Evolutionary conservation across 2,797 vertebrate genomes (phyloP), one percentile per base, ranked within the genome.

Genomic region (Takifugu ocellatus): DNA sequence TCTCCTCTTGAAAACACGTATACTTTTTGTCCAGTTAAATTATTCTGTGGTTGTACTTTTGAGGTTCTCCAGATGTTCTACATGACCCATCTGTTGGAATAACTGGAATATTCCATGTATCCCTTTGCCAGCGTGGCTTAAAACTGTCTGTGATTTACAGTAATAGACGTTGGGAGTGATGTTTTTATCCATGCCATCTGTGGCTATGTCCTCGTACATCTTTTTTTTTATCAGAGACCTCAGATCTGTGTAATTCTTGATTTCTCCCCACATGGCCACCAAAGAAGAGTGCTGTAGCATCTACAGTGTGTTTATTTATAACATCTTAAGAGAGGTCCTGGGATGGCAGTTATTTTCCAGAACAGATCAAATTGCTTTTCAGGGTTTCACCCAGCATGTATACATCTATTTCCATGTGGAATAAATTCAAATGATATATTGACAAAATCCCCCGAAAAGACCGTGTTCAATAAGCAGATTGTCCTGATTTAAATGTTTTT

Each of bases 61-160:
- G 65, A 85, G 74, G 76, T 66, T 66, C 78, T 86, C 84, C 86
- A 89, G 86, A 88, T 87, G 82, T 86, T 74, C 58, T 59, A 24
- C 64, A 55, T 81, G 78, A 80, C 71, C 73, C 74, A 73, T 66
- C 67, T 63, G 56, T 76, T 58, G 44, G 51, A 39, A 68, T 78
- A 84, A 64, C 61, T 77, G 73, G 73, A 80, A 82, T 76, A 84
- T 76, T 84, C 75, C 67, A 65, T 61, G 71, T 55, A 74, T 74
- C 17, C 21, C 54, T 66, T 66, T 69, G 71, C 78, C 75, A 81
- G 63, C 49, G 17, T 74, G 68, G 68, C 70, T 29, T 45, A 81
- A 72, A 66, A 78, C 55, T 49, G 52, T 69, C 53, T 61, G 61
- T 81, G 76, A 84, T 78, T 57, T 71, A 63, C 59, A 75, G 71